Evolutionary conservation across 2,113 vertebrate species (phyloP), one percentile per base, ranked within the genome.

Genomic region (Mugil cephalus): DNA sequence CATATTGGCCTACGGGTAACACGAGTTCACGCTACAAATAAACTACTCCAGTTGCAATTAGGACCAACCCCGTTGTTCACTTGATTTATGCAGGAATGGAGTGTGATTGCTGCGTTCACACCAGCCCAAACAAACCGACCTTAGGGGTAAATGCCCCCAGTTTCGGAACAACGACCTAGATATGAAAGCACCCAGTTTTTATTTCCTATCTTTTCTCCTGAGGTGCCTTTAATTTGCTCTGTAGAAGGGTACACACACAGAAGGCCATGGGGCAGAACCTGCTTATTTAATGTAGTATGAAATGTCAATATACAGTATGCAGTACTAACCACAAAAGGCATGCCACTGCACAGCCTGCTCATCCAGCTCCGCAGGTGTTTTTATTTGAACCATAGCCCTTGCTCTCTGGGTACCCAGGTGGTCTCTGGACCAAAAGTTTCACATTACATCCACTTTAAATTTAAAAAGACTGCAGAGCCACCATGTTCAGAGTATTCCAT

Each of bases 191-290:
- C 24, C 24, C 24, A 5, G 6, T 77, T 73, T 87, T 83, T 77
- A 81, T 87, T 85, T 88, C 76, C 79, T 69, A 72, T 83, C 77
- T 81, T 58, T 50, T 83, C 70, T 68, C 47, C 54, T 42, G 59
- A 78, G 74, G 70, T 77, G 59, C 62, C 24, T 88, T 89, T 89
- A 86, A 90, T 91, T 90, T 90, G 84, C 77, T 92, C 67, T 75
- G 89, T 83, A 83, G 84, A 82, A 39, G 51, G 78, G 77, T 74
- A 79, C 75, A 83, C 71, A 85, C 71, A 74, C 35, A 42, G 14
- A 79, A 55, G 81, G 82, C 66, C 80, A 68, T 12, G 51, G 80
- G 67, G 66, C 76, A 61, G 60, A 74, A 68, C 83, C 78, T 51
- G 54, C 82, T 85, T 87, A 84, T 89, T 85, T 82, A 87, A 80